Evolutionary conservation across 2,797 vertebrate genomes (phyloP), one percentile per base, ranked within the genome.

Genomic region (Aselliscus stoliczkanus): DNA sequence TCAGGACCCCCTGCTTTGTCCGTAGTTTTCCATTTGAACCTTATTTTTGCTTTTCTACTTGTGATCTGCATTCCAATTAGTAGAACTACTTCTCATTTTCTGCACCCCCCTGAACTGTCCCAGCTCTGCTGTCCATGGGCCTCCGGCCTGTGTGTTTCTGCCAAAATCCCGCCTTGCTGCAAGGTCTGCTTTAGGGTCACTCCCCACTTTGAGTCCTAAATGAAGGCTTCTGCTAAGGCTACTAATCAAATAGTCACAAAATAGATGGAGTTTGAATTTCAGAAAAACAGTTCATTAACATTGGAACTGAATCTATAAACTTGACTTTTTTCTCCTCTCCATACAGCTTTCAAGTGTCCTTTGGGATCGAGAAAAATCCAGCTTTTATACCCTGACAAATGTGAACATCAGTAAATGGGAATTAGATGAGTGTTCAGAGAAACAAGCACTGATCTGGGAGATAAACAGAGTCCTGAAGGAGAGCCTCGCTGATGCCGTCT

Each of bases 391-490:
- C 1, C 98, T 99, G 70, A 99, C 99, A 80, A 99, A 98, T 89
- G 99, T 99, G 89, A 99, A 96, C 67, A 97, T 99, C 69, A 99
- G 98, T 91, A 99, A 99, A 88, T 99, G 99, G 99, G 99, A 99
- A 97, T 96, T 99, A 93, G 99, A 99, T 20, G 99, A 99, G 94
- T 97, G 92, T 79, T 98, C 98, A 4, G 99, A 99, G 96, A 99
- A 98, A 64, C 99, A 99, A 60, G 96, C 98, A 83, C 93, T 99
- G 93, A 99, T 98, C 97, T 99, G 99, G 99, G 99, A 99, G 94
- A 88, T 98, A 88, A 98, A 98, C 86, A 98, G 98, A 93, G 97
- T 98, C 75, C 98, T 99, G 93, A 99, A 98, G 5, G 99, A 99
- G 90, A 99, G 98, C 96, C 98, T 99, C 70, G 97, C 98, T 0